These are phyloP conservation scores for Drosophila subobscura DNA, from an alignment of 1,140 invertebrate genomes.

Conservation along the genomic window DNA sequence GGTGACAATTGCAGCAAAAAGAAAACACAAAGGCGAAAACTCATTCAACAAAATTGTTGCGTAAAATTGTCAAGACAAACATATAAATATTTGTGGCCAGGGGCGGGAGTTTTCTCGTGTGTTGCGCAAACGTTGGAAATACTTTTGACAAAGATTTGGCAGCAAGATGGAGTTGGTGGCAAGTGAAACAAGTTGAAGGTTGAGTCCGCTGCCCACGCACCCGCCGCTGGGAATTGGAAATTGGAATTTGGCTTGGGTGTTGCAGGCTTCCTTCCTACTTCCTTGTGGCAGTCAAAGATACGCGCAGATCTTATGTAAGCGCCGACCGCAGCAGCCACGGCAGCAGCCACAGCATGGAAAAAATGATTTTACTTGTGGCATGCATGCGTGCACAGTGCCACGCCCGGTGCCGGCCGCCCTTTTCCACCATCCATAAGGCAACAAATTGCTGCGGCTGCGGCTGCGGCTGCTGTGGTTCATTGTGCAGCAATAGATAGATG, in stretches of 20 bases:
- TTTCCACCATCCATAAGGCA: neutral
- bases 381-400: slow-evolving; percentile 70
- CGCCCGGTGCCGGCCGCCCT: slow-evolving; percentile 27
- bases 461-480: slow-evolving; percentile 45
- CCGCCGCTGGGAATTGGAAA: neutral
- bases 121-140: too few relatives aligned
- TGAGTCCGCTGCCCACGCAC: neutral
- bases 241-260: neutral
- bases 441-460: slow-evolving; percentile 8
- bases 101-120: too few relatives aligned
- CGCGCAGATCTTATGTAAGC: slow-evolving; percentile 38
- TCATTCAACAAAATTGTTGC: slow-evolving; percentile 43
- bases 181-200: neutral
- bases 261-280: slow-evolving; percentile 26
- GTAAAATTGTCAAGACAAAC: slow-evolving; percentile 49
- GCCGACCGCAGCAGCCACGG: slow-evolving; percentile 9
- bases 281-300: slow-evolving; percentile 23
- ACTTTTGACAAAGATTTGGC: too few relatives aligned
- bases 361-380: slow-evolving; percentile 31
- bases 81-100: slow-evolving; percentile 8
- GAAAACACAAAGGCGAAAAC: neutral
- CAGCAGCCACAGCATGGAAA: slow-evolving; percentile 5
- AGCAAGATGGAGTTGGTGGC: too few relatives aligned
- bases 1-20: slow-evolving; percentile 53
- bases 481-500: slow-evolving; percentile 35